Base-by-base conservation (phyloP, 2,113 vertebrate species). In the Platysternon megacephalum region DNA sequence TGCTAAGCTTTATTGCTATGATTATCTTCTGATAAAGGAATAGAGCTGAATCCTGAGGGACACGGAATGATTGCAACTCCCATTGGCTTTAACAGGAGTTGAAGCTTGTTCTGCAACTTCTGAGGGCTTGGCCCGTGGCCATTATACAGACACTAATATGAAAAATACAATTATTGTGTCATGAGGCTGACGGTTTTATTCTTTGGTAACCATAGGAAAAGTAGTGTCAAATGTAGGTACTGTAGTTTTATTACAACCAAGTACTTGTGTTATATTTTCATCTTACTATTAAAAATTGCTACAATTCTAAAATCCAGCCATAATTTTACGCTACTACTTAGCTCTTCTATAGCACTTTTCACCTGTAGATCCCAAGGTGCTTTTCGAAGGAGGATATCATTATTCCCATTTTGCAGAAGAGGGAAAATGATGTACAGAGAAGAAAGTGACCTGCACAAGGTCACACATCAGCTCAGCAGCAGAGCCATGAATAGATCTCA, bases 41-140 rank as follows among this genome's bases (percentile, higher is more conserved):
- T 8, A 51, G 68, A 93, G 26, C 7, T 89, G 42, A 11, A 58
- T 68, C 68, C 53, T 68, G 32, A n/a, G 35, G 17, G 46, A 44
- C 48, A 39, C 2, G 7, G 61, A 68, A 1, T 17, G 4, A n/a
- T 12, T 7, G 19, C 2, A 22, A 55, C 61, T 42, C 68, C 3
- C 0, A 0, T 10, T 42, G 55, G 17, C 51, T 92, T 85, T 0
- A 2, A 26, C 22, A 42, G 12, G 42, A 39, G 52, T 11, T 21
- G 24, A 51, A 35, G 11, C 35, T n/a, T 68, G 35, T n/a, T 16
- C 32, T 68, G 61, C 61, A 68, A 68, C 17, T 19, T 65, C 61
- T 68, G 32, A 68, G 61, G 61, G 14, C 35, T 10, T 42, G 8
- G 2, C 68, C 26, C 9, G 26, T 61, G 22, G 13, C 46, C 56